Evolutionary conservation across 37 sponge, comb jelly and placozoan genomes (phyloP).

Genomic region (Eunapius fragilis): DNA sequence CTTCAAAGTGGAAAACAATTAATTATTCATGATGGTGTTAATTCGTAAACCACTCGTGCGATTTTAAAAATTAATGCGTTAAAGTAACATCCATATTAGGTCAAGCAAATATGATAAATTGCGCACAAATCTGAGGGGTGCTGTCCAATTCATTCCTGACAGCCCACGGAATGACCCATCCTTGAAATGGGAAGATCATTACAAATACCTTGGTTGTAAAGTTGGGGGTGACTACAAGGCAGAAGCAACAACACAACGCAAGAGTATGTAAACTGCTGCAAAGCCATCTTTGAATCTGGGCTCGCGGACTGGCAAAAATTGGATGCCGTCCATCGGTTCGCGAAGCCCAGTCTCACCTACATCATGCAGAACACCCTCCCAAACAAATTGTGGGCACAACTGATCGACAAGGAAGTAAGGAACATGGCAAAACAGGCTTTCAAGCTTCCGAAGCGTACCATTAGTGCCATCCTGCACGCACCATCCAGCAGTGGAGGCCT

Average conservation of each 20-base stretch:
- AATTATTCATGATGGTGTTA: too few relatives aligned
- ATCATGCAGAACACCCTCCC: too few relatives aligned
- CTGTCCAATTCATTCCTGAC: too few relatives aligned
- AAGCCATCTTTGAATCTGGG: background rate
- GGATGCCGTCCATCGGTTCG: conserved; percentile 49
- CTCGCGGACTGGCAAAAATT: conserved; percentile 61
- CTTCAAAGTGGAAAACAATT: too few relatives aligned
- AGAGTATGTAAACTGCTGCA: background rate
- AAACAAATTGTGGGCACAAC: too few relatives aligned
- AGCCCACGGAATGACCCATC: too few relatives aligned
- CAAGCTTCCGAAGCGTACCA: conserved; percentile 18
- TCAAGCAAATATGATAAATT: too few relatives aligned
- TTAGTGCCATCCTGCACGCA: conserved; percentile 24
- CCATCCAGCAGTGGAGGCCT: conserved; percentile 7
- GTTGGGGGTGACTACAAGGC: background rate
- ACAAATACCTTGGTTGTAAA: conserved; percentile 30
- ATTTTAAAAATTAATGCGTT: too few relatives aligned
- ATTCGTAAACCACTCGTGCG: too few relatives aligned
- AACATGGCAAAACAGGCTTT: conserved; percentile 5
- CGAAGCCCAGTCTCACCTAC: too few relatives aligned
- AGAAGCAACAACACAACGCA: background rate
- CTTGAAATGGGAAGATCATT: conserved; percentile 6
- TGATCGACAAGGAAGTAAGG: background rate
- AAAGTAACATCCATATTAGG: too few relatives aligned
- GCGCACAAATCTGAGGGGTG: too few relatives aligned